A percentile compares a stretch with the other conserved stretches of the same genome.
These are phyloP conservation scores for Phyllostomus hastatus DNA, from an alignment of 2,113 vertebrate species.

Conservation along the genomic window DNA sequence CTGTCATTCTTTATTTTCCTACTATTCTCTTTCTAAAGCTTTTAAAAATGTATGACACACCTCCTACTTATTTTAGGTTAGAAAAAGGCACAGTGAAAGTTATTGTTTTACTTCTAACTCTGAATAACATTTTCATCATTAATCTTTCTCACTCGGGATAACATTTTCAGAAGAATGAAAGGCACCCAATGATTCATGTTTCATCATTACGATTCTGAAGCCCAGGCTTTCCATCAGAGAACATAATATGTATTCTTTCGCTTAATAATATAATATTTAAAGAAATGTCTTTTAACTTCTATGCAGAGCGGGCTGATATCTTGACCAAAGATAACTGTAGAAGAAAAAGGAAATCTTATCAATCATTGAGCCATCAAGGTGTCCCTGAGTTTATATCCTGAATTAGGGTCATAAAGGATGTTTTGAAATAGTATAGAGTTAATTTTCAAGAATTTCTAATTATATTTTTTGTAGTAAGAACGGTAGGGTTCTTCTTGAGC, in stretches of 20 bases:
- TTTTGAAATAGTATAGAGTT: not conserved
- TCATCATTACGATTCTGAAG: not conserved
- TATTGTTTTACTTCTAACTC: conserved; percentile 25
- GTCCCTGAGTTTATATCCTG: not conserved
- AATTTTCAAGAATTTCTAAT: not conserved
- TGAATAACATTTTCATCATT: conserved; percentile 29
- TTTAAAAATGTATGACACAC: conserved; percentile 17
- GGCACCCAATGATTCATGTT: conserved; percentile 25
- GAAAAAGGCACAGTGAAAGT: conserved; percentile 1
- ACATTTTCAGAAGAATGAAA: conserved; percentile 12
- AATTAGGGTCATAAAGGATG: not conserved
- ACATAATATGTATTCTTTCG: not conserved
- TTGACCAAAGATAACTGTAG: not conserved
- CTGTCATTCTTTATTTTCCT: not conserved
- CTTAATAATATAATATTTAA: conserved; percentile 21
- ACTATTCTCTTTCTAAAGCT: not conserved
- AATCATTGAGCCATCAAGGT: not conserved
- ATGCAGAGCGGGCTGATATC: not conserved
- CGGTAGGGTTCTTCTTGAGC: not conserved
- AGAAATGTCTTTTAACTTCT: conserved; percentile 1
- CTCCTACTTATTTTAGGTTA: conserved; percentile 32
- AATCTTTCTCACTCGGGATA: conserved; percentile 18
- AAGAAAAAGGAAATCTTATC: not conserved
- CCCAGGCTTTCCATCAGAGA: not conserved
- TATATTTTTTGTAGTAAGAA: not conserved